Percentiles rank a stretch among this genome's conserved stretches.
Conservation (phyloP, 2,888 invertebrate genomes). For the Nemotelus pantherinus region DNA sequence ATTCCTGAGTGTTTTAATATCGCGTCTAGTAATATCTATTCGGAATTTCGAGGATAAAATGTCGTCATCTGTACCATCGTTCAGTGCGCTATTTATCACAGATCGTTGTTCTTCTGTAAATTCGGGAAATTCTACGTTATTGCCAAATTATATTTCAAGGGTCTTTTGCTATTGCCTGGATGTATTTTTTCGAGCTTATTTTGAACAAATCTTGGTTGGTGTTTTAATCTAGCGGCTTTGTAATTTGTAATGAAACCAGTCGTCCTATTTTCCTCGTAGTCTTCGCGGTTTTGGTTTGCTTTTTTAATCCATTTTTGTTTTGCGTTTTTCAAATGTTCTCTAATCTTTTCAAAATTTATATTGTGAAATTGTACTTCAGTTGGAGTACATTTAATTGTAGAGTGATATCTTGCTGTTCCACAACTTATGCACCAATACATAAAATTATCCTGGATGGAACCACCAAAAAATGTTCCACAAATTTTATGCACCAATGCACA, state of each 20-base stretch:
- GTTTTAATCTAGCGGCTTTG: neutral
- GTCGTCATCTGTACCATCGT: neutral
- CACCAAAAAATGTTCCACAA: too few species aligned
- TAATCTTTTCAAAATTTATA: conserved; percentile 3
- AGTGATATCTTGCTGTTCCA: too few species aligned
- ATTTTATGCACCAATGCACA: too few species aligned
- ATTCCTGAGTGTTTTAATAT: conserved; percentile 4
- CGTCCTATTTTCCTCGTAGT: conserved; percentile 4
- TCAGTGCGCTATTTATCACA: neutral
- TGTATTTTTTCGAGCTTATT: neutral
- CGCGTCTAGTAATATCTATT: conserved; percentile 22
- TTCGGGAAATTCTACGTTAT: neutral
- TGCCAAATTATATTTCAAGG: neutral
- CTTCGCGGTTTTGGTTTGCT: neutral
- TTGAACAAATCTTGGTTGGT: neutral
- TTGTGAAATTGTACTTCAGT: neutral
- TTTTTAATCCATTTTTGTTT: neutral
- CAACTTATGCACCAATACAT: too few species aligned
- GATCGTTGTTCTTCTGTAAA: conserved; percentile 2
- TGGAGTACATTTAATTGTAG: neutral
- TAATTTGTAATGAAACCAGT: conserved; percentile 16
- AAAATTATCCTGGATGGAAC: too few species aligned
- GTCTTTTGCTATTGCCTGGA: conserved; percentile 3
- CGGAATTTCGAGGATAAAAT: conserved; percentile 7
- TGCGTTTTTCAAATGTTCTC: neutral